Conservation (phyloP, 2,888 invertebrate species). For the Melinaea menophilus region DNA sequence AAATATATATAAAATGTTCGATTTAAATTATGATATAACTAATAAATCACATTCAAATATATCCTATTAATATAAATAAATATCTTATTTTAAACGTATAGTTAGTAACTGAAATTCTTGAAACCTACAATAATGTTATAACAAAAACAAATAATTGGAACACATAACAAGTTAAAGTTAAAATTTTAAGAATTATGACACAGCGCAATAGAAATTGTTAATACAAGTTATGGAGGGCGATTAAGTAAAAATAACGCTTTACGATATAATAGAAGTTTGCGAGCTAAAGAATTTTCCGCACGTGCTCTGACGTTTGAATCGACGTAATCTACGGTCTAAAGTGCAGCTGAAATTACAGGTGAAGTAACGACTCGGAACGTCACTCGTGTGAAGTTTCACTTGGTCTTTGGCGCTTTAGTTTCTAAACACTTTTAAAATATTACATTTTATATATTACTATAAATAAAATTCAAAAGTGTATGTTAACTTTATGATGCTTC, state of each 20-base stretch:
- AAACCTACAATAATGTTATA: too few relatives aligned
- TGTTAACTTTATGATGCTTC: neutral
- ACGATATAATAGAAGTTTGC: constrained; percentile 39
- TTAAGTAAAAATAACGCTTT: constrained; percentile 28
- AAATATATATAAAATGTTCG: too few relatives aligned
- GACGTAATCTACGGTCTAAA: constrained; percentile 15
- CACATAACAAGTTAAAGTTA: too few relatives aligned
- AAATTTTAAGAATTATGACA: too few relatives aligned
- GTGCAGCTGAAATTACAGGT: constrained; percentile 24
- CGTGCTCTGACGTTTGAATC: constrained; percentile 34
- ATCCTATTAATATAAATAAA: too few relatives aligned
- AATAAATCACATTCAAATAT: too few relatives aligned
- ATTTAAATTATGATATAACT: too few relatives aligned
- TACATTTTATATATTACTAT: neutral
- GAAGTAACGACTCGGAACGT: constrained; percentile 1
- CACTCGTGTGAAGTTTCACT: neutral
- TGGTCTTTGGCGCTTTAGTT: neutral
- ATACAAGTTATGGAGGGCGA: constrained; percentile 1
- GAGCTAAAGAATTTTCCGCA: constrained; percentile 38
- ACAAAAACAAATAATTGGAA: too few relatives aligned
- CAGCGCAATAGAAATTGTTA: too few relatives aligned
- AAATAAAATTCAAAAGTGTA: neutral
- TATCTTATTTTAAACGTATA: too few relatives aligned
- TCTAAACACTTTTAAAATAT: constrained; percentile 1
- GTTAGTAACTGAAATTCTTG: too few relatives aligned